Evolutionary conservation across 2,888 invertebrate species (phyloP).

Genomic region (Nesidiocoris tenuis): DNA sequence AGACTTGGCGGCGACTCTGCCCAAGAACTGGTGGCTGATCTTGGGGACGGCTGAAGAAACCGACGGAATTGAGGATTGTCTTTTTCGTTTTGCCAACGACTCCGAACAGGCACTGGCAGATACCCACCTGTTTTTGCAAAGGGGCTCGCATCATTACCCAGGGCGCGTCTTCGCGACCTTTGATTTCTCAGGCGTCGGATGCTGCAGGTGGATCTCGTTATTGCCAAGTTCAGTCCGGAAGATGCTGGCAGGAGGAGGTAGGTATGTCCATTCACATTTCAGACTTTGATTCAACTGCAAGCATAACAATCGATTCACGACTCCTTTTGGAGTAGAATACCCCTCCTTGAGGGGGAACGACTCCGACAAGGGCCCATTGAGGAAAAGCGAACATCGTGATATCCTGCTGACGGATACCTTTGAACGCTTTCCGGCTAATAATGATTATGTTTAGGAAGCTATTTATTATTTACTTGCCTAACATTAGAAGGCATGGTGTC

Average conservation of each 20-base stretch:
- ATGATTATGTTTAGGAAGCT: too few relatives aligned
- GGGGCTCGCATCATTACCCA: constrained; percentile 33
- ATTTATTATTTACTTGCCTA: too few relatives aligned
- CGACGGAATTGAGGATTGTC: constrained; percentile 3
- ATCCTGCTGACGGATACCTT: too few relatives aligned
- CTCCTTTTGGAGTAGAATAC: constrained; percentile 10
- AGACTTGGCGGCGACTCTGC: background rate
- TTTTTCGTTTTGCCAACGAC: constrained; percentile 27
- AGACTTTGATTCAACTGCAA: constrained; percentile 30
- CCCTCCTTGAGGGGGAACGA: background rate
- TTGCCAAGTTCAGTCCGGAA: constrained; percentile 5
- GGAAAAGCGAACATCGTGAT: background rate
- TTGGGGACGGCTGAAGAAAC: background rate
- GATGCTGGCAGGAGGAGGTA: background rate
- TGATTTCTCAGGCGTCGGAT: background rate
- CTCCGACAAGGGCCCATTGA: background rate
- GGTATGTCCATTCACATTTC: constrained; percentile 30
- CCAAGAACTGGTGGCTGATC: background rate
- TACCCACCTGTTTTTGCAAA: constrained; percentile 38
- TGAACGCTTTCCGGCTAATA: too few relatives aligned
- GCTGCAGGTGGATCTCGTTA: constrained; percentile 41
- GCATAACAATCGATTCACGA: constrained; percentile 18
- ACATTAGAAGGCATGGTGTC: too few relatives aligned
- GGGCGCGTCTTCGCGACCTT: constrained; percentile 4
- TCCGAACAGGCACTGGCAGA: background rate